Percentiles rank a stretch among this genome's conserved stretches.
Evolutionary conservation across 2,888 invertebrate genomes (phyloP).

Genomic region (Tethea ocularis): DNA sequence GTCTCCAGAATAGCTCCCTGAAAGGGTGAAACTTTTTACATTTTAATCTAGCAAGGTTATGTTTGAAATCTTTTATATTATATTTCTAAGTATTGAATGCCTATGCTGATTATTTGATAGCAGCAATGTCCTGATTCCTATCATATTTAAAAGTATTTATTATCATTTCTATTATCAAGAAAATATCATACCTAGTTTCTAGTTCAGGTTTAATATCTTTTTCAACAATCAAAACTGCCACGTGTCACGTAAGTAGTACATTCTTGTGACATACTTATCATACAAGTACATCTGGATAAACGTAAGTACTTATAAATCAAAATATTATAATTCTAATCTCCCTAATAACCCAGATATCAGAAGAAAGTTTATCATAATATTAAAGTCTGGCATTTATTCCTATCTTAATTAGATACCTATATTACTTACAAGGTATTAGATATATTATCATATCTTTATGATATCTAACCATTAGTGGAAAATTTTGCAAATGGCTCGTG

Average conservation of each 20-base stretch:
- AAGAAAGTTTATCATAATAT: slow-evolving; percentile 6
- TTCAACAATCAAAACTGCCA: neutral
- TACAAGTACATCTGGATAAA: neutral
- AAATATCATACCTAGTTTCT: neutral
- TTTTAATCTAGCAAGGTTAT: too few relatives aligned
- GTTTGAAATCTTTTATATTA: too few relatives aligned
- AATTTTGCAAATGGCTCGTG: neutral
- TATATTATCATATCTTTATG: neutral
- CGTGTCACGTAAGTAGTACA: neutral
- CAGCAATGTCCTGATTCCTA: neutral
- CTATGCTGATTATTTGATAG: neutral
- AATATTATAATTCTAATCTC: slow-evolving; percentile 6
- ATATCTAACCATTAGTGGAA: neutral
- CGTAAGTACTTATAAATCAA: slow-evolving; percentile 3
- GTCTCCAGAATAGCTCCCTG: too few relatives aligned
- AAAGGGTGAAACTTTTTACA: too few relatives aligned
- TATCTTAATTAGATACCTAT: neutral
- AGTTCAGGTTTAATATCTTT: neutral
- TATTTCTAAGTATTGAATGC: too few relatives aligned
- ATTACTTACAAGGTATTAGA: neutral
- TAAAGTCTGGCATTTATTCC: neutral
- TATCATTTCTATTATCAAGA: neutral
- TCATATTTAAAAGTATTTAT: neutral
- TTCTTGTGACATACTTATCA: neutral
- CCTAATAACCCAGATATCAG: slow-evolving; percentile 5